Base-by-base conservation (phyloP, 2,888 invertebrate species). In the Brachynemurus nebulosus region DNA sequence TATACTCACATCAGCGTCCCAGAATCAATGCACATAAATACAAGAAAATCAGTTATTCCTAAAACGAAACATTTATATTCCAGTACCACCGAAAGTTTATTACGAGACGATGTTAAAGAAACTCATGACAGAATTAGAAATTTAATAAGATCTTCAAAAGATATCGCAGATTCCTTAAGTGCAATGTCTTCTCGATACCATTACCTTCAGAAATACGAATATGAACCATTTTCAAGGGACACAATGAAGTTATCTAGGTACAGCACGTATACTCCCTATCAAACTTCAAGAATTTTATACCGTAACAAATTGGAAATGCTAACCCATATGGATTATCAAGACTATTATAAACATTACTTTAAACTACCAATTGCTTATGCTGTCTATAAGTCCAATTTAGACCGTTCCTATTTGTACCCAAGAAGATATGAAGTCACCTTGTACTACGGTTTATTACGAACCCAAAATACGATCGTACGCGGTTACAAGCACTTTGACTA, bases 351-450 rank as follows among this genome's bases (percentile, higher is more conserved):
- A 17, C 18, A 37, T 12, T 37, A 37, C 18, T 19, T 37, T 3
- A 18, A 18, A 20, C 12, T 18, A n/a, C 18, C 20, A 18, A 20
- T 37, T n/a, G 20, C 12, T 14, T 20, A 20, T 19, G 18, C 37
- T 11, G 19, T 19, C 18, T 37, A 37, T 9, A 18, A 37, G 20
- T 37, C 37, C 19, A 37, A 19, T 19, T 17, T 37, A 12, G 20
- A 37, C 12, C 27, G 27, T 27, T 17, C 42, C 5, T 34, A 42
- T 20, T 14, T 18, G 2, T 42, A 42, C 19, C 42, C 42, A 19
- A 33, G 42, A 19, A 33, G 42, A 9, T 42, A 42, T 21, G 42
- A 42, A 12, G 21, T 42, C 2, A 42, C 42, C 7, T 16, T 42
- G 6, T 34, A 25, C n/a, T 34, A 18, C 19, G 42, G 34, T n/a